Base-by-base conservation (phyloP, 2,888 invertebrate genomes). In the Coleophora deauratella region DNA sequence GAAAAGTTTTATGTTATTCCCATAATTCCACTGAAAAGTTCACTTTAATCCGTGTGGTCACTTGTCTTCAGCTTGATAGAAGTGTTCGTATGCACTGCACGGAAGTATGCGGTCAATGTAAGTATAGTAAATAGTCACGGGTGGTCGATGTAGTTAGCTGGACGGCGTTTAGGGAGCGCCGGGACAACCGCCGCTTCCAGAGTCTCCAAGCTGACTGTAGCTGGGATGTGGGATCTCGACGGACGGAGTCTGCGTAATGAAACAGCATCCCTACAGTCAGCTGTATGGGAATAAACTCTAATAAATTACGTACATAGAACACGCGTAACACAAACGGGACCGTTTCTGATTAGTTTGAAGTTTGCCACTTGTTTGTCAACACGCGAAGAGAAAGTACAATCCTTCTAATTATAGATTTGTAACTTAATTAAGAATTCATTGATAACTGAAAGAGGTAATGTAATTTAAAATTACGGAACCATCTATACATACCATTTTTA, bases 171-270 rank as follows among this genome's bases (percentile, higher is more conserved):
- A 33, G 40, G 41, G 37, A 35, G 14, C 39, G 34, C 4, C 37
- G 53, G 64, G 72, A 68, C 81, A 79, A 67, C 80, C 66, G 67
- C 43, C 59, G 57, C 66, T 67, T 67, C 57, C 72, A 65, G 71
- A 60, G 66, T 73, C 75, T 69, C 67, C 72, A 59, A 64, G 67
- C 72, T 70, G 72, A 85, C 84, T 85, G 80, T 74, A 76, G 73
- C 74, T 69, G 70, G 68, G 73, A 79, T 80, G 74, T 69, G 70
- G 68, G 73, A 79, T 80, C 80, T 76, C 72, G 48, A 61, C 76
- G 81, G 48, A 61, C 76, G 81, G 85, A 84, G 85, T 84, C 85
- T 85, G 85, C 85, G 85, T 85, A 84, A 77, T 82, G 68, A 81
- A 65, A 73, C 76, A 68, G 67, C 69, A 80, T 82, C 80, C 76